These are phyloP conservation scores for Artibeus jamaicensis DNA, from an alignment of 2,797 vertebrate species.

Conservation along the genomic window DNA sequence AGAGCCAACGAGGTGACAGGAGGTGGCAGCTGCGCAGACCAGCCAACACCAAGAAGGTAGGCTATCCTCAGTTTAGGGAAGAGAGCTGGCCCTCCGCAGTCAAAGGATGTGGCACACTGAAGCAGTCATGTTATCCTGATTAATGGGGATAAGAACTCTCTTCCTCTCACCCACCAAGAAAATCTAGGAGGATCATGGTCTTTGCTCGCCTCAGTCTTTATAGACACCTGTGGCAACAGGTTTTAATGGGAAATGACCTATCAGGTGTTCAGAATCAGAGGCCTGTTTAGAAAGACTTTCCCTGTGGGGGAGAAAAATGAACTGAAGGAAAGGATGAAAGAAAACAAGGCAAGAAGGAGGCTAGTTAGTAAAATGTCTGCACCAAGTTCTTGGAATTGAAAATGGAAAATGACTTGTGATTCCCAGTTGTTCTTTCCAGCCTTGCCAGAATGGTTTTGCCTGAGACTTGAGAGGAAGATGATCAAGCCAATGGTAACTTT, in stretches of 20 bases:
- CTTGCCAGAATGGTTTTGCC: neutral
- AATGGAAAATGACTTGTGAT: neutral
- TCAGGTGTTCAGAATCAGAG: neutral
- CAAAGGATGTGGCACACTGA: neutral
- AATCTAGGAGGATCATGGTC: neutral
- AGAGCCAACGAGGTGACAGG: neutral
- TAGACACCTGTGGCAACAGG: neutral
- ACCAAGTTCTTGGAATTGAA: neutral
- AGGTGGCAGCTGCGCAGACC: neutral
- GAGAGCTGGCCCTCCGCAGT: neutral
- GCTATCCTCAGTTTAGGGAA: neutral
- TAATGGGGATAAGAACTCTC: neutral
- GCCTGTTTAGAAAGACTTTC: neutral
- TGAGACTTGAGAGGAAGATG: neutral
- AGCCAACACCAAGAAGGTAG: neutral
- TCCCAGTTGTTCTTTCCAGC: neutral
- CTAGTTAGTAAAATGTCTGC: neutral
- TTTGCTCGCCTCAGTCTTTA: neutral
- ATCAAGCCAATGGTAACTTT: neutral
- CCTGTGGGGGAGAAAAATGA: neutral
- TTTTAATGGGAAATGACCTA: neutral
- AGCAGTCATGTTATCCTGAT: neutral
- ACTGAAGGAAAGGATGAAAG: neutral
- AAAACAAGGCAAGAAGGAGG: neutral
- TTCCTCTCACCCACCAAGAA: neutral